A percentile compares a stretch with the other conserved stretches of the same genome.
phyloP scores from a whole-genome alignment of 2,113 vertebrate genomes.

The Xyliphius kryptos region DNA sequence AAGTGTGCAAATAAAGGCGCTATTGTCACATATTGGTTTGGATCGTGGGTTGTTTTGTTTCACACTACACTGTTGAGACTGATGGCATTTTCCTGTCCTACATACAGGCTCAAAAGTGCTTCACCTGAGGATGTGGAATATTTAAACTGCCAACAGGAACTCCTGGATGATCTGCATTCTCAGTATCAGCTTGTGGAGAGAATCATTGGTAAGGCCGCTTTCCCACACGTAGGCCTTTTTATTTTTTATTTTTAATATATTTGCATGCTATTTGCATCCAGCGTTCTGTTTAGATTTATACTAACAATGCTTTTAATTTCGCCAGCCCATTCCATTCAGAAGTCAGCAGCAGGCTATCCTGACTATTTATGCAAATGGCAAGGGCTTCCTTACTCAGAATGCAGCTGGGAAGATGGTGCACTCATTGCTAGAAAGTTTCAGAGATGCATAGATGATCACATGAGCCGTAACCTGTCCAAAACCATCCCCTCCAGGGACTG shows the following conservation, averaged over 20 bases:
- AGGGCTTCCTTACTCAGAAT: slow-evolving; percentile 91
- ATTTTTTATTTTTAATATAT: not conserved
- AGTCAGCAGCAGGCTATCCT: slow-evolving; percentile 91
- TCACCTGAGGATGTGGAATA: slow-evolving; percentile 99
- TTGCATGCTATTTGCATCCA: not conserved
- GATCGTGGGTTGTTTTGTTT: too few relatives aligned
- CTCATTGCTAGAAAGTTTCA: slow-evolving; percentile 93
- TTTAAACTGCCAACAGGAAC: slow-evolving; percentile 93
- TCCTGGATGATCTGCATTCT: slow-evolving; percentile 92
- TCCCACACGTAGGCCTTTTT: not conserved
- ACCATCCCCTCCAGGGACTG: slow-evolving; percentile 90
- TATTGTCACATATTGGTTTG: too few relatives aligned
- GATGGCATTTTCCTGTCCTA: not conserved
- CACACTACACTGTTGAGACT: not conserved
- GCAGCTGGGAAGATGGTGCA: slow-evolving; percentile 97
- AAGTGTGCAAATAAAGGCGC: too few relatives aligned
- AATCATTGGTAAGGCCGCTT: slow-evolving; percentile 78
- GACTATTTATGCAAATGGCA: slow-evolving; percentile 99
- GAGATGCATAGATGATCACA: slow-evolving; percentile 86
- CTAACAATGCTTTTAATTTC: not conserved
- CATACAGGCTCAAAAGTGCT: slow-evolving; percentile 81
- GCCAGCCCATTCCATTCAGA: slow-evolving; percentile 95
- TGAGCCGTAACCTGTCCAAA: slow-evolving; percentile 91
- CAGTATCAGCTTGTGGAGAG: slow-evolving; percentile 96
- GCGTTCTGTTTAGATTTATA: not conserved